Evolutionary conservation across 2,113 vertebrate genomes (phyloP), one percentile per base, ranked within the genome.

Genomic region (Petaurus breviceps): DNA sequence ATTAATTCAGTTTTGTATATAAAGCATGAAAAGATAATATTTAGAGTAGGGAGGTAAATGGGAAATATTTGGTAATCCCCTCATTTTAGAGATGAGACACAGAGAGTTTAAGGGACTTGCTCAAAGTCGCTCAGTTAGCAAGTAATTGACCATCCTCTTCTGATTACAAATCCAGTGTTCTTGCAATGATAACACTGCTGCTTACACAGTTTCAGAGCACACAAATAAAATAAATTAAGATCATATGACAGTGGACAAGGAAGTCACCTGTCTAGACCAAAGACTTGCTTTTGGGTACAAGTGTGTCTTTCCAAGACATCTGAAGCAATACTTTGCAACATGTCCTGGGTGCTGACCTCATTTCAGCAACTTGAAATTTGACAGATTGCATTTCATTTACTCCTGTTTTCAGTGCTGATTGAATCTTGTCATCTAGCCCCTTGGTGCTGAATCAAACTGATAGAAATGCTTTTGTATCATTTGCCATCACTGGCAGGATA

Each of bases 401-500:
- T 93, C 93, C n/a, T 89, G 0, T 95, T 95, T 96, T 96, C 52
- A 61, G 94, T 26, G 52, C 16, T 91, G 55, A 97, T 91, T 89
- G 92, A 95, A 90, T 92, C 19, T 0, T 50, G 4, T 7, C 51
- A 90, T 47, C 68, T 92, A 23, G 5, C 89, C 68, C 96, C 90
- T 96, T 53, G 50, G 51, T 14, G 77, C 52, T 50, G 43, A 91
- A 91, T 93, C 94, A 90, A 37, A 51, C 2, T 84, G 96, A 91
- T 53, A 50, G 46, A 49, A 51, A 14, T 52, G 89, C 50, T 68
- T 77, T 92, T 51, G 10, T 2, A 61, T 24, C 47, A 25, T 94
- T 57, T 46, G 46, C 92, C 89, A 92, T 94, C 90, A 92, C 54
- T 97, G 93, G 93, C 92, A 57, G 92, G 94, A 97, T 92, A 31